These are phyloP conservation scores for Villa cingulata DNA, from an alignment of 2,888 invertebrate genomes.

Conservation along the genomic window DNA sequence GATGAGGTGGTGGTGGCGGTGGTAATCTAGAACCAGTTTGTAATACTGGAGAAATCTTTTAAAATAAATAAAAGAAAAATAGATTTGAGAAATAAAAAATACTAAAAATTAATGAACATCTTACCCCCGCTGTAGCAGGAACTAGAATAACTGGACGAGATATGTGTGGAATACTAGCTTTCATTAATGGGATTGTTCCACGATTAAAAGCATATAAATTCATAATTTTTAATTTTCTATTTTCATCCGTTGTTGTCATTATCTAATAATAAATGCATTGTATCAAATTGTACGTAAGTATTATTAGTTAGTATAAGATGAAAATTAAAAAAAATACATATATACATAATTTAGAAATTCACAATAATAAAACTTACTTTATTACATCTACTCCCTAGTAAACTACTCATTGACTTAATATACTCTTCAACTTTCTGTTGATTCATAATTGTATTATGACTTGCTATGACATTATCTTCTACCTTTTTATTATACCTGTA, in stretches of 20 bases:
- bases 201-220: conserved; percentile 30
- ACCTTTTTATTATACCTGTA: neutral
- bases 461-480: conserved; percentile 12
- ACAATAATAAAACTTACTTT: neutral
- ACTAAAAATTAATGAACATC: neutral
- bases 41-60: conserved; percentile 6
- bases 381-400: neutral
- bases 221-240: conserved; percentile 27
- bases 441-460: conserved; percentile 19
- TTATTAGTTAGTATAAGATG: no score
- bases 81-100: no score
- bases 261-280: no score
- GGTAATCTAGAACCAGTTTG: conserved; percentile 6
- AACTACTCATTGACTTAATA: conserved; percentile 25
- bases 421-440: conserved; percentile 32
- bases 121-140: conserved; percentile 26
- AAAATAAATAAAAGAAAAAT: neutral
- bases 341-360: no score
- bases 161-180: neutral
- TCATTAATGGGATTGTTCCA: conserved; percentile 12
- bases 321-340: no score
- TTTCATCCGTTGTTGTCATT: conserved; percentile 18
- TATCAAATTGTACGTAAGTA: no score
- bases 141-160: conserved; percentile 27
- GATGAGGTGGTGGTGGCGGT: conserved; percentile 18